A percentile compares a stretch with the other conserved stretches of the same genome.
These are phyloP conservation scores for Trematomus loennbergii DNA, from an alignment of 2,113 vertebrate species.

Conservation along the genomic window DNA sequence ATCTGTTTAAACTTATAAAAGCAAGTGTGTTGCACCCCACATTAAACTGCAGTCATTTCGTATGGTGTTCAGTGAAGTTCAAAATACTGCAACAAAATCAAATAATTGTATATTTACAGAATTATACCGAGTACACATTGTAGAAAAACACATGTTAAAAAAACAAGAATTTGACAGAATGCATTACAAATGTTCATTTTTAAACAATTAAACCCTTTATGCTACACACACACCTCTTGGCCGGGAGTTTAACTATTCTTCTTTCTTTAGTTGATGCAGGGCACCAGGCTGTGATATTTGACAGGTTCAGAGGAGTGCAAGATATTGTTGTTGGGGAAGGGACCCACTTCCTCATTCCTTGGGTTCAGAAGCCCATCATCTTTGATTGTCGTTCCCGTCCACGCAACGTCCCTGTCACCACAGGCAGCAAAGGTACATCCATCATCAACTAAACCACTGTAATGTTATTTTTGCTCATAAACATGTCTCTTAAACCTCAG, in stretches of 20 bases:
- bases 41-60: neutral
- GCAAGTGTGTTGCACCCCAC: too few relatives aligned
- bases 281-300: conserved; percentile 95
- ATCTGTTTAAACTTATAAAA: too few relatives aligned
- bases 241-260: neutral
- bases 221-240: neutral
- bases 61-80: too few relatives aligned
- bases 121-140: neutral
- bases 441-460: neutral
- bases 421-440: conserved; percentile 94
- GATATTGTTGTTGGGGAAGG: conserved; percentile 92
- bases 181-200: too few relatives aligned
- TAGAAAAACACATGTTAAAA: neutral
- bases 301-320: conserved; percentile 93
- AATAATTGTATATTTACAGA: neutral
- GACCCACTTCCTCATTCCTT: conserved; percentile 97
- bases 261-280: conserved; percentile 91
- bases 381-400: conserved; percentile 97
- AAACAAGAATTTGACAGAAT: neutral
- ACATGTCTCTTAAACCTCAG: neutral
- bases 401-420: conserved; percentile 95
- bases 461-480: neutral
- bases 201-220: neutral
- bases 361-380: conserved; percentile 97
- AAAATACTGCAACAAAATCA: too few relatives aligned